phyloP scores from a whole-genome alignment of 2,888 invertebrate species.

The Zele albiditarsus region DNA sequence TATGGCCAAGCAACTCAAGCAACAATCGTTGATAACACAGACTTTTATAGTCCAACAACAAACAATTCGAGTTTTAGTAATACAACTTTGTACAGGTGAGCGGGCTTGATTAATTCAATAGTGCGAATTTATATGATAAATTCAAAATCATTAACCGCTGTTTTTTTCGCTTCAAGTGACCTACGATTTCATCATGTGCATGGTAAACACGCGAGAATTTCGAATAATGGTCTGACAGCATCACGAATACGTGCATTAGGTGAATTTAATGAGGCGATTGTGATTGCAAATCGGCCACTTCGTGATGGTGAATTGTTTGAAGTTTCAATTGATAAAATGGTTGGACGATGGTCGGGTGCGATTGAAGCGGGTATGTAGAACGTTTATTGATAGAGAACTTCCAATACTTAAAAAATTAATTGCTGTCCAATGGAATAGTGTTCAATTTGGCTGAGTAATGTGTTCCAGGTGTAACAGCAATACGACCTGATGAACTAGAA shows the following conservation, averaged over 20 bases:
- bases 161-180: slow-evolving; percentile 74
- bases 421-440: not conserved
- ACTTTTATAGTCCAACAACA: slow-evolving; percentile 82
- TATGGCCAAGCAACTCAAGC: slow-evolving; percentile 97
- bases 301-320: slow-evolving; percentile 94
- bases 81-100: slow-evolving; percentile 79
- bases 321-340: slow-evolving; percentile 90
- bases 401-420: not conserved
- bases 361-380: slow-evolving; percentile 83
- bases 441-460: not conserved
- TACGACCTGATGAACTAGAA: slow-evolving; percentile 89
- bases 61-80: slow-evolving; percentile 85
- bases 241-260: slow-evolving; percentile 89
- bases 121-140: not conserved
- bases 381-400: not conserved
- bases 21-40: slow-evolving; percentile 85
- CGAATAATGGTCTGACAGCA: slow-evolving; percentile 89
- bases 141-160: slow-evolving; percentile 18
- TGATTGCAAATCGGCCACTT: slow-evolving; percentile 91
- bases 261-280: slow-evolving; percentile 96
- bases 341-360: slow-evolving; percentile 94
- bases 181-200: slow-evolving; percentile 92
- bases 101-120: not conserved
- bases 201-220: slow-evolving; percentile 90
- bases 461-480: slow-evolving; percentile 58